phyloP scores from a whole-genome alignment of 2,113 vertebrate species.

The Sinocyclocheilus anophthalmus region DNA sequence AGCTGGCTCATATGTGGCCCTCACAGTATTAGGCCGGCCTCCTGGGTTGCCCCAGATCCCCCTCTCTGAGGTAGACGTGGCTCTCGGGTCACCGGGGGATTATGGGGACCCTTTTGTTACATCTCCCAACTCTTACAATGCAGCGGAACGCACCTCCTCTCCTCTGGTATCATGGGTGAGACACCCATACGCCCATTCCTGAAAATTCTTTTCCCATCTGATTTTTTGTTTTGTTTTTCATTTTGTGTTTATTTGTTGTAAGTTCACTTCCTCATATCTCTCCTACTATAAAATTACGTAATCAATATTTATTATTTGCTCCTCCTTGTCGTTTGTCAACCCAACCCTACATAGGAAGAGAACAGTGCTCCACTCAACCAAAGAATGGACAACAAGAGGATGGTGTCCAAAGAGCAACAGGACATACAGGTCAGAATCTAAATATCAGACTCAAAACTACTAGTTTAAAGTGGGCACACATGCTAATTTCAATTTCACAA shows the following conservation, averaged over 20 bases:
- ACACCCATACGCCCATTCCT: not conserved
- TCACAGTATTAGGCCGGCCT: constrained; percentile 95
- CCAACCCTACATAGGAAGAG: constrained; percentile 77
- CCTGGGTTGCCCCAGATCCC: constrained; percentile 90
- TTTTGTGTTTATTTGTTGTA: not conserved
- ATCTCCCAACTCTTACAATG: constrained; percentile 81
- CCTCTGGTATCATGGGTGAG: constrained; percentile 84
- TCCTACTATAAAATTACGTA: not conserved
- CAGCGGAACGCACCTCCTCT: constrained; percentile 79
- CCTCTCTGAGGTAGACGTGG: constrained; percentile 82
- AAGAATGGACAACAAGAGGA: constrained; percentile 86
- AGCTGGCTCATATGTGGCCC: constrained; percentile 98
- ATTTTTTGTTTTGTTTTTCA: not conserved
- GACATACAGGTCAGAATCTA: constrained; percentile 82
- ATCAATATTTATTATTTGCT: not conserved
- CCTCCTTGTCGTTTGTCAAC: not conserved
- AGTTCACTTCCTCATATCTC: constrained; percentile 9
- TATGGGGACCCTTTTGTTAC: constrained; percentile 68
- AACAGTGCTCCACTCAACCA: constrained; percentile 85
- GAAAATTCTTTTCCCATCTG: not conserved
- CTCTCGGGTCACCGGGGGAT: constrained; percentile 65
- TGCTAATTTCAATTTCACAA: not conserved
- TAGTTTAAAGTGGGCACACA: not conserved
- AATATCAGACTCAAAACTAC: not conserved
- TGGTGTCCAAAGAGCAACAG: constrained; percentile 86